Conservation (phyloP, 2,797 vertebrate species). For the Malacoraja senta region DNA sequence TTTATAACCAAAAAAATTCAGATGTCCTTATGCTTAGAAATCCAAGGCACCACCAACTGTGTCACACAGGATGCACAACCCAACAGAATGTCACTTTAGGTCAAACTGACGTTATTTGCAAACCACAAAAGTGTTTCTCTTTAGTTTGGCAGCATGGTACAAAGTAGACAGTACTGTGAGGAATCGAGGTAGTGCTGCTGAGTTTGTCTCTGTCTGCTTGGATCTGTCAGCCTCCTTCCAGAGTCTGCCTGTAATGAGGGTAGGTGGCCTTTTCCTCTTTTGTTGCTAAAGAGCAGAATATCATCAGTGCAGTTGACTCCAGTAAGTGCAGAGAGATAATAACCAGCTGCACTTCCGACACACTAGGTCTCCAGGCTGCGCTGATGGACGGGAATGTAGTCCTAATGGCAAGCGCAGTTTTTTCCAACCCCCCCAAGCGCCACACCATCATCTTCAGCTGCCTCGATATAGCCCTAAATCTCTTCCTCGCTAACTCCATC, state of each 20-base stretch:
- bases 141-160: neutral
- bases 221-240: neutral
- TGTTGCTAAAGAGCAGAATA: neutral
- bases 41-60: neutral
- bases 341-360: neutral
- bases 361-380: neutral
- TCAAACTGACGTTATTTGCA: neutral
- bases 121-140: neutral
- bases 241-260: neutral
- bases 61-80: neutral
- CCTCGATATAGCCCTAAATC: neutral
- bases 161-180: neutral
- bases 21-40: neutral
- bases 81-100: neutral
- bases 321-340: neutral
- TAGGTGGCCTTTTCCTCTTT: neutral
- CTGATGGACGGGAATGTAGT: neutral
- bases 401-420: neutral
- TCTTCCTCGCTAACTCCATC: neutral
- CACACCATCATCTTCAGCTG: neutral
- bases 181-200: neutral
- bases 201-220: neutral
- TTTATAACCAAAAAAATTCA: neutral
- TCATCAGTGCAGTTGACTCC: neutral
- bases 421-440: neutral